Evolutionary conservation across 2,888 invertebrate genomes (phyloP), one percentile per base, ranked within the genome.

Genomic region (Hirudinaria manillensis): DNA sequence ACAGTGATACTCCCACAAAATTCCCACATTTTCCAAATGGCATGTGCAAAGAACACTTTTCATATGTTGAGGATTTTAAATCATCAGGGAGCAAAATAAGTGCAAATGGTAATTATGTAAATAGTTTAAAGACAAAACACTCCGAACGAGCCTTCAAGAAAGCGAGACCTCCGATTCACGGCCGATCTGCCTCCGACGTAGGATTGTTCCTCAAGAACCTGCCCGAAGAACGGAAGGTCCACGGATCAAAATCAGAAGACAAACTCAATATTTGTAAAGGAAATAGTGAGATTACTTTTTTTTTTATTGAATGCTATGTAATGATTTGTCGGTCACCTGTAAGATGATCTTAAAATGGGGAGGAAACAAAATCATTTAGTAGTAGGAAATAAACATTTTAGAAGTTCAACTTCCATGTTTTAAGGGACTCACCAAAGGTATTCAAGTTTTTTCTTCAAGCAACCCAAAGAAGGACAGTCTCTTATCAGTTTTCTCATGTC

Each of bases 401-500:
- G 24, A 61, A 27, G 29, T 27, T 16, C 61, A 61, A 61, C 29
- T 61, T 13, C 3, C 24, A 61, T 4, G 13, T 45, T 45, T 45
- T 61, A 7, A 61, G 61, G 29, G 61, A 1, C 61, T n/a, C 61
- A 61, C n/a, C 61, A n/a, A 29, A 61, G 61, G 29, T 29, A 19
- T 29, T 27, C 24, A 6, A 61, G 61, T 61, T 61, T 27, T 29
- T 27, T 61, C 24, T 61, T 61, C 29, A 61, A 61, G 61, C 61
- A 61, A 10, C 61, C 61, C 24, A 29, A 27, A 27, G 61, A 61
- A 61, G 61, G 61, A 61, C 91, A 92, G 85, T 91, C 90, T 80
- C 85, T 92, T 65, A 89, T 89, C 7, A 89, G 90, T 70, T 92
- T 91, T 83, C 85, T 92, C 45, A 89, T 90, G 2, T 90, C 90